These are phyloP conservation scores for Tenthredo distinguenda DNA, from an alignment of 2,888 invertebrate genomes.

Conservation along the genomic window DNA sequence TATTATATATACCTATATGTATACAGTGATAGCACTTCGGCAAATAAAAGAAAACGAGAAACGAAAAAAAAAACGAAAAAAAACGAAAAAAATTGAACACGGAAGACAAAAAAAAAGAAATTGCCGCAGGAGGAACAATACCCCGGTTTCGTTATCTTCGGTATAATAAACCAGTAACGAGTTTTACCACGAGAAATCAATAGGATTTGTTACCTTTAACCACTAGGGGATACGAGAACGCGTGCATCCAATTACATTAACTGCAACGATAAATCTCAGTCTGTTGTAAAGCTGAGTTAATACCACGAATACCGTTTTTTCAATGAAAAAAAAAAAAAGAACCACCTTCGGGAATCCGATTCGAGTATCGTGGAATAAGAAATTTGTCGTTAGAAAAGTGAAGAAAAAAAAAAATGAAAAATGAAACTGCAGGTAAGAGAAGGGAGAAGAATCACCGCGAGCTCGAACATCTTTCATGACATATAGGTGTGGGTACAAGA, in stretches of 20 bases:
- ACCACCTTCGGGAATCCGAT: neutral
- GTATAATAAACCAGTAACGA: slow-evolving; percentile 39
- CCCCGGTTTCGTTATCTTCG: slow-evolving; percentile 32
- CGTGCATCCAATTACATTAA: slow-evolving; percentile 52
- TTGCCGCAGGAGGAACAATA: neutral
- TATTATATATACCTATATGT: no score
- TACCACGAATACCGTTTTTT: neutral
- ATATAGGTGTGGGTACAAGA: no score
- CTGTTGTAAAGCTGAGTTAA: slow-evolving; percentile 11
- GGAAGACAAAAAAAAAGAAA: neutral
- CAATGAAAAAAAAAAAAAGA: neutral
- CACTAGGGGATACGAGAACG: neutral
- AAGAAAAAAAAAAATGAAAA: neutral
- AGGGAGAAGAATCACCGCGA: neutral
- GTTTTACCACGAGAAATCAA: slow-evolving; percentile 36
- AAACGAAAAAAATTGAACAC: neutral
- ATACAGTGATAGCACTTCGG: neutral
- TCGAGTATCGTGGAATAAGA: no score
- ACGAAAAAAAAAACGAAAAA: neutral
- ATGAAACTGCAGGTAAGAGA: neutral
- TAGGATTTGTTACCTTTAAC: slow-evolving; percentile 11
- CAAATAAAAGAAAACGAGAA: neutral
- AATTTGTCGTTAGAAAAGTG: neutral
- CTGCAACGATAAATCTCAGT: slow-evolving; percentile 39
- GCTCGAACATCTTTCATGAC: no score